phyloP scores from a whole-genome alignment of 2,888 invertebrate genomes.

The Diaprepes abbreviatus region DNA sequence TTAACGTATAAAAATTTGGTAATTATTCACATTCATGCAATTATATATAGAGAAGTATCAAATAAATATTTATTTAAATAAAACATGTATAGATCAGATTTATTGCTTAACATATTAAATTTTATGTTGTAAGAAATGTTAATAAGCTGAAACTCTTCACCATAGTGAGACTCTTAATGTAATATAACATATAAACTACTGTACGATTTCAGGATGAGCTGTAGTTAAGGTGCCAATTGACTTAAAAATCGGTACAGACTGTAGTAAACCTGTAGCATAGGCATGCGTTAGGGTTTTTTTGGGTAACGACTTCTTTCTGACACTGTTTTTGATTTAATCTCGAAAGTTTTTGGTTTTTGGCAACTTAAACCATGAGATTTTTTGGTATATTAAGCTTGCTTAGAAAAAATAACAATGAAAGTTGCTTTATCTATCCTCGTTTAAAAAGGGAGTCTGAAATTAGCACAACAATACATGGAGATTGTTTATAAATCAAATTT shows the following conservation, averaged over 20 bases:
- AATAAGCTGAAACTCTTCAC: background rate
- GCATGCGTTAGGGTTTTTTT: background rate
- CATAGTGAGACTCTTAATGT: background rate
- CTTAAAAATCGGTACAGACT: slow-evolving; percentile 8
- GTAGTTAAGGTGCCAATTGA: slow-evolving; percentile 25
- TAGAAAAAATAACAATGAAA: background rate
- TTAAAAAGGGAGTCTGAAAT: no score
- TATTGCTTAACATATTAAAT: background rate
- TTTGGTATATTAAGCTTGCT: background rate
- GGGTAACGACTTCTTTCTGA: no score
- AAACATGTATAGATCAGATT: no score
- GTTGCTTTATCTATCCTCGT: no score
- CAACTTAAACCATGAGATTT: background rate
- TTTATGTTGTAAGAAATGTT: background rate
- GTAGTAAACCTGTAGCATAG: background rate
- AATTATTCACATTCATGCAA: no score
- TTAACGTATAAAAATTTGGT: no score
- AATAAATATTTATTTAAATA: no score
- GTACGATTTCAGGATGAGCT: background rate
- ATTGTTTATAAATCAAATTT: no score
- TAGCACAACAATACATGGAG: no score
- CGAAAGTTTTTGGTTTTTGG: background rate
- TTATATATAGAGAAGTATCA: no score
- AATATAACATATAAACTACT: background rate
- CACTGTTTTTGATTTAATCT: background rate